Conservation (phyloP, 2,113 vertebrate species). For the Lampris incognitus region DNA sequence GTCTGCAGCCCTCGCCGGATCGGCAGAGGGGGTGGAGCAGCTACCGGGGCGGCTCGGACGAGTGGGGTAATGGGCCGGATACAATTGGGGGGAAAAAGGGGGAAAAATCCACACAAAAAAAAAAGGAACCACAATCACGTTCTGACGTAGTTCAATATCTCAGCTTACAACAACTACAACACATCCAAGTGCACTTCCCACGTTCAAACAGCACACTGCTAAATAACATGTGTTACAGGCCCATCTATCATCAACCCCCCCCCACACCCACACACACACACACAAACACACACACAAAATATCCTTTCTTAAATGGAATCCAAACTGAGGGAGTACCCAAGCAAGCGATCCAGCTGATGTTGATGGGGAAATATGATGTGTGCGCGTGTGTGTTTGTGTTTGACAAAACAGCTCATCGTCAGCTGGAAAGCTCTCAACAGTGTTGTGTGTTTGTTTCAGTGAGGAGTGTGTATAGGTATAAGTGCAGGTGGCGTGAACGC, state of each 20-base stretch:
- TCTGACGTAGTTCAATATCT: background rate
- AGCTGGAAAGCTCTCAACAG: background rate
- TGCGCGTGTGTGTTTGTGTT: conserved; percentile 18
- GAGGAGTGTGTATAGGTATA: background rate
- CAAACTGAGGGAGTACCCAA: conserved; percentile 3
- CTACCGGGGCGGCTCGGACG: too few species aligned
- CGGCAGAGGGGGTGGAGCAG: too few species aligned
- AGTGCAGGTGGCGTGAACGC: background rate
- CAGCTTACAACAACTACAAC: background rate
- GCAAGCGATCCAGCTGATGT: conserved; percentile 36
- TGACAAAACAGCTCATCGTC: conserved; percentile 14
- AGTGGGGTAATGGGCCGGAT: too few species aligned
- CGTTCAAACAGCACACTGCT: background rate
- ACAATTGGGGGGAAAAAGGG: too few species aligned
- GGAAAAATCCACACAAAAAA: too few species aligned
- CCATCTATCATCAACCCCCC: background rate
- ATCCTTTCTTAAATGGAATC: background rate
- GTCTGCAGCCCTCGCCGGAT: too few species aligned
- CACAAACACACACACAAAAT: background rate
- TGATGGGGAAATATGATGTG: conserved; percentile 39
- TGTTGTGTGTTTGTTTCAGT: conserved; percentile 17
- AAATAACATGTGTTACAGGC: conserved; percentile 3
- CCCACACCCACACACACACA: background rate
- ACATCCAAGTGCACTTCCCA: background rate
- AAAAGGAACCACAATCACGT: background rate